Conservation (phyloP, 2,113 vertebrate species). For the Poecile atricapillus region DNA sequence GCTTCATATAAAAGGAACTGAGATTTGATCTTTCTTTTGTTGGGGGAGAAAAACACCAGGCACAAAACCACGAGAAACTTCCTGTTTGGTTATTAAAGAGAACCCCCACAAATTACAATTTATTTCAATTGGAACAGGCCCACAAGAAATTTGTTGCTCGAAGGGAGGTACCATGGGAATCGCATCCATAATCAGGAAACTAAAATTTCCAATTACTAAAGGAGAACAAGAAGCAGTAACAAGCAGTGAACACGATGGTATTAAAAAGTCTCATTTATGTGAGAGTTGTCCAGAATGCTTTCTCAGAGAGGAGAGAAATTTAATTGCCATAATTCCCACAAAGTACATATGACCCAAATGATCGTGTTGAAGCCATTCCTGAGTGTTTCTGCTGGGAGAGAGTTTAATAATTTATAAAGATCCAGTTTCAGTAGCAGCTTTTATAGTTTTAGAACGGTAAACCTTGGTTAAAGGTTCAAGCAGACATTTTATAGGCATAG, state of each 20-base stretch:
- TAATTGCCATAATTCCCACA: background rate
- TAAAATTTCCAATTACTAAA: background rate
- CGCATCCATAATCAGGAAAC: background rate
- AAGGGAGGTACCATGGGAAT: background rate
- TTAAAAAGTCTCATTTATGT: background rate
- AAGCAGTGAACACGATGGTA: background rate
- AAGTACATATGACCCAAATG: background rate
- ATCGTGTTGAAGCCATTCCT: background rate
- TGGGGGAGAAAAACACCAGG: background rate
- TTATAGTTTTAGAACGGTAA: background rate
- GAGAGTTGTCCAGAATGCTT: background rate
- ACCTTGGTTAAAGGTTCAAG: background rate
- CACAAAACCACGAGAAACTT: background rate
- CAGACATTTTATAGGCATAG: background rate
- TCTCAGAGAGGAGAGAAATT: background rate
- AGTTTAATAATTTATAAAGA: background rate
- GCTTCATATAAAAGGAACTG: background rate
- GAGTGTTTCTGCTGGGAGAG: background rate
- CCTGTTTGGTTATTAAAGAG: background rate
- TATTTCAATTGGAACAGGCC: background rate
- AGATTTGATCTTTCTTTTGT: background rate
- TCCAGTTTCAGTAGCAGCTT: background rate
- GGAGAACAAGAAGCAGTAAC: background rate
- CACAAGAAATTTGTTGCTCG: background rate
- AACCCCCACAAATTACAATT: background rate